These are phyloP conservation scores for Prionchulus punctatus DNA, from an alignment of 2,888 invertebrate species.

Conservation along the genomic window DNA sequence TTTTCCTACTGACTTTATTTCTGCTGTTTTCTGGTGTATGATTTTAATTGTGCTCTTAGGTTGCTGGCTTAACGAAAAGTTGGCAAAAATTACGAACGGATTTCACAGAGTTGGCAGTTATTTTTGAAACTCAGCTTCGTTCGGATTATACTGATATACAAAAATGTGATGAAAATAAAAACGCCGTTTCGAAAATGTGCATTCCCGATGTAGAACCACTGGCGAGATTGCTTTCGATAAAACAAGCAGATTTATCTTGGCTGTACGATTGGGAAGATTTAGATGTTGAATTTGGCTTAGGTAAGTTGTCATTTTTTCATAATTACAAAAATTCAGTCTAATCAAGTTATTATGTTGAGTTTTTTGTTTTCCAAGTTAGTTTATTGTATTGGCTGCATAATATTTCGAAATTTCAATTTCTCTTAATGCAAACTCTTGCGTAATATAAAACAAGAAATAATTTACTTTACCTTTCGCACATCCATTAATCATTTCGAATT, in stretches of 20 bases:
- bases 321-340: too few relatives aligned
- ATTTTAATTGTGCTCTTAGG: background rate
- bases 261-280: constrained; percentile 2
- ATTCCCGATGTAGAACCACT: background rate
- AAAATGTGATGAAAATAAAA: background rate
- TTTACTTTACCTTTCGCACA: too few relatives aligned
- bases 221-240: background rate
- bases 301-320: too few relatives aligned
- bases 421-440: too few relatives aligned
- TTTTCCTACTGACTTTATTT: background rate
- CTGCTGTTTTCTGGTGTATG: background rate
- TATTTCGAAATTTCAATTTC: too few relatives aligned
- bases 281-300: background rate
- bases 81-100: background rate
- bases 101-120: background rate
- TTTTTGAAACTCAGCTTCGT: background rate
- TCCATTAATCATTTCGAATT: too few relatives aligned
- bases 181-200: background rate
- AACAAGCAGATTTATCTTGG: background rate
- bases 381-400: too few relatives aligned
- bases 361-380: too few relatives aligned
- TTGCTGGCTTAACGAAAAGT: background rate
- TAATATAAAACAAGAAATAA: too few relatives aligned
- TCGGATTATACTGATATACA: background rate
- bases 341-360: too few relatives aligned